Percentiles rank a stretch among this genome's conserved stretches.
Conservation (phyloP, 2,797 vertebrate species). For the Channa striata region DNA sequence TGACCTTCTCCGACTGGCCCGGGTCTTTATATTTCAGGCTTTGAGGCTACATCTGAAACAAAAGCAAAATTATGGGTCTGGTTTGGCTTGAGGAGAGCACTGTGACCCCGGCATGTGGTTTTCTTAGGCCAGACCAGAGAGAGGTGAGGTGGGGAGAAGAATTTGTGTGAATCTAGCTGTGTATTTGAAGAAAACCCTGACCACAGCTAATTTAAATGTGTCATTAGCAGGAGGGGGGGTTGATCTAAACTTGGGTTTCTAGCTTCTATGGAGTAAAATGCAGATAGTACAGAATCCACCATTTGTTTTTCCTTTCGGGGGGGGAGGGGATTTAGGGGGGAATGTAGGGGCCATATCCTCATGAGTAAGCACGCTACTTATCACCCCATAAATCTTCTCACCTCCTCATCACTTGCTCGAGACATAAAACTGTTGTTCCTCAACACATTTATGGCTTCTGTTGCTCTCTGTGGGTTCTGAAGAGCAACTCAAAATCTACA, state of each 20-base stretch:
- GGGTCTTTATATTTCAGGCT: constrained; percentile 85
- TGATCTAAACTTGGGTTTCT: constrained; percentile 74
- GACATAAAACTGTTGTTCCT: constrained; percentile 38
- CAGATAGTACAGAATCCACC: constrained; percentile 69
- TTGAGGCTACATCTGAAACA: constrained; percentile 87
- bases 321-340: constrained; percentile 51
- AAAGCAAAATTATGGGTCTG: constrained; percentile 90
- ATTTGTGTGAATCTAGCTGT: constrained; percentile 83
- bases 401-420: constrained; percentile 32
- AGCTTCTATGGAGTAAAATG: constrained; percentile 58
- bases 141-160: constrained; percentile 85
- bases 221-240: constrained; percentile 75
- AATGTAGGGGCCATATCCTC: constrained; percentile 32
- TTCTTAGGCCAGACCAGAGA: constrained; percentile 80
- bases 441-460: constrained; percentile 23
- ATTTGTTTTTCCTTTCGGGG: constrained; percentile 68
- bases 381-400: constrained; percentile 76
- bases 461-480: not conserved
- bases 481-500: constrained; percentile 6
- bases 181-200: constrained; percentile 82
- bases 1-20: constrained; percentile 83
- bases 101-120: constrained; percentile 87
- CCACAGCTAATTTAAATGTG: constrained; percentile 87
- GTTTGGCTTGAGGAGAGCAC: constrained; percentile 82
- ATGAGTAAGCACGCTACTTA: constrained; percentile 63